Evolutionary conservation across 2,888 invertebrate genomes (phyloP), one percentile per base, ranked within the genome.

Genomic region (Oligia strigilis): DNA sequence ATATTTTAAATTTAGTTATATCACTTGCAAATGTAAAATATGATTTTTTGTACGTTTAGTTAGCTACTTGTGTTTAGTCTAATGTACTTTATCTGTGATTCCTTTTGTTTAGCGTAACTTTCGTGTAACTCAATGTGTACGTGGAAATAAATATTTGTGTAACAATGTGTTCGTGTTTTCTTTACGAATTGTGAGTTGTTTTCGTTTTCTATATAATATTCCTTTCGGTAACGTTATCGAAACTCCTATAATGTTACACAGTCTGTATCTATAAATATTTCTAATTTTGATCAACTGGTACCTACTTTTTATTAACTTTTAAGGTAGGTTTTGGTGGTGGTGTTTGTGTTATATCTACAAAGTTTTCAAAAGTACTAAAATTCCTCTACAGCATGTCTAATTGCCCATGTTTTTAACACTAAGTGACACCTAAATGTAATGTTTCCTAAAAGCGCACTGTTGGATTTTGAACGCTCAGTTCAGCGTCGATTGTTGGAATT

Each of bases 71-170:
- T 76, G 88, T 88, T 89, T 86, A 88, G 90, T 88, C 90, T 92
- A 92, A 93, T 94, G 93, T 96, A 95, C 95, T 95, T 93, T 93
- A 94, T 95, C 96, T 97, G 96, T 97, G 96, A 97, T 96, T 95
- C 93, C 92, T 94, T 93, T 94, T 91, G 87, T 93, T 93, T 95
- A 95, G 94, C 92, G 92, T 94, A 92, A 91, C 93, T 93, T 92
- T 92, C 93, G 92, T 95, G 93, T 94, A 94, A 94, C 93, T 94
- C 93, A 94, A 81, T 95, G 93, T 94, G 94, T 95, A 95, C 93
- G 94, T 95, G 93, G 92, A 92, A 95, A 95, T 96, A 96, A 96
- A 89, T 86, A 95, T 94, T 95, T 96, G 95, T 96, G 95, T 95
- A 96, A 96, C 94, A 94, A 92, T 92, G 29, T 84, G 60, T 60